These are phyloP conservation scores for Cheilosia variabilis DNA, from an alignment of 2,888 invertebrate genomes.

Conservation along the genomic window DNA sequence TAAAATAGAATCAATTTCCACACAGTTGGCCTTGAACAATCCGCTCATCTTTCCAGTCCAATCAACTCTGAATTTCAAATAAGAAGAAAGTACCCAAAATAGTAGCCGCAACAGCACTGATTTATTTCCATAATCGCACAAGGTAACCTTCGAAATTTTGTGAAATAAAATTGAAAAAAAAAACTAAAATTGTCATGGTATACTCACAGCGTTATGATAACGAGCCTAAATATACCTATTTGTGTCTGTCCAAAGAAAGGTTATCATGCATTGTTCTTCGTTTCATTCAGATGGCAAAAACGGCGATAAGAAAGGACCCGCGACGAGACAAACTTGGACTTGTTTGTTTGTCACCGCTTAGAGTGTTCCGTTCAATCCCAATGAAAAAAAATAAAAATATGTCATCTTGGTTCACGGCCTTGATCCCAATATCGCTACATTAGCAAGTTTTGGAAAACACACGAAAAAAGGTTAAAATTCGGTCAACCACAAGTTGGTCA, in stretches of 20 bases:
- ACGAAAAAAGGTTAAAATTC: constrained; percentile 12
- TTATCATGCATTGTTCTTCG: constrained; percentile 65
- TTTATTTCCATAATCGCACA: constrained; percentile 17
- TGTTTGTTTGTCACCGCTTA: constrained; percentile 51
- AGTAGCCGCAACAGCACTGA: constrained; percentile 24
- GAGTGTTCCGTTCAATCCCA: constrained; percentile 13
- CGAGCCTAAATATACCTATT: constrained; percentile 55
- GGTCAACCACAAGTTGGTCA: not conserved
- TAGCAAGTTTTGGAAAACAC: constrained; percentile 10
- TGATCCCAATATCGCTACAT: constrained; percentile 39
- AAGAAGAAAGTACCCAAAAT: constrained; percentile 26
- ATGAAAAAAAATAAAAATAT: constrained; percentile 27
- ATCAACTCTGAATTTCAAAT: constrained; percentile 48
- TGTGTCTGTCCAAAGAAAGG: constrained; percentile 60
- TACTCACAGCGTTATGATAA: constrained; percentile 49
- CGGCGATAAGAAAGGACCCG: constrained; percentile 40
- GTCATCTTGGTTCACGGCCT: constrained; percentile 44
- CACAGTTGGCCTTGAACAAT: constrained; percentile 38
- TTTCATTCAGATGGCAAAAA: constrained; percentile 28
- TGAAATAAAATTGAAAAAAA: constrained; percentile 37
- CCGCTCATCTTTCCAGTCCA: constrained; percentile 1
- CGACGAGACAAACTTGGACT: constrained; percentile 41
- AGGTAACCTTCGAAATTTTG: constrained; percentile 37
- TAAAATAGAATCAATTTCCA: too few relatives aligned
- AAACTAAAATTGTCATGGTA: constrained; percentile 49